Base-by-base conservation (phyloP, 2,797 vertebrate species). In the Danio albolineatus region DNA sequence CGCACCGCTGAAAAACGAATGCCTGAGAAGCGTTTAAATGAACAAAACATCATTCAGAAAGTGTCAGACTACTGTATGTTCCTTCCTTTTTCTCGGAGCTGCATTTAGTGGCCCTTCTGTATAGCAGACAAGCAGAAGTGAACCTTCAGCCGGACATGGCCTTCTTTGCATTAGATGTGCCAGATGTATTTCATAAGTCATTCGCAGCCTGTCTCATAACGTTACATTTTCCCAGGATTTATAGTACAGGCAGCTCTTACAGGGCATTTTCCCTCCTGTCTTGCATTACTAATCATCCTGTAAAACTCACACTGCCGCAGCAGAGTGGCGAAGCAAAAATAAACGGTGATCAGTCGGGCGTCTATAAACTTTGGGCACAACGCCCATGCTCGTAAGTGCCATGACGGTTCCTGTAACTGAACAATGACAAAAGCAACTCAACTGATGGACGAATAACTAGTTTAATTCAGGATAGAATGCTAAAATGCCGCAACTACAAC, bases 221-320 rank as follows among this genome's bases (percentile, higher is more conserved):
- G 92, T 92, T 88, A 77, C 83, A 89, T 90, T 87, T 87, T 87
- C 81, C 83, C 86, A 74, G 87, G 87, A 93, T 93, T 93, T 93
- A 93, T 85, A 86, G 65, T 91, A 92, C 90, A 90, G 92, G 89
- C 48, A 87, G 90, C 89, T 91, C 87, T 94, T 90, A 93, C 93
- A 89, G 84, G 83, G 85, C 85, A 89, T 90, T 90, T 91, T 92
- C 90, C 87, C 87, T 88, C 85, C 88, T 82, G 78, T 82, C 88
- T 87, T 72, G 82, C 89, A 88, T 93, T 92, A 90, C 81, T 85
- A 85, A 83, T 82, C 69, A 77, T 59, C 81, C 80, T 82, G 89
- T 92, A 89, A 91, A 91, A 92, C 77, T 90, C 87, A 90, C 88
- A 89, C 88, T 87, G 88, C 87, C 84, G 90, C 89, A 92, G 88